These are phyloP conservation scores for Bradypus variegatus DNA, from an alignment of 2,797 vertebrate species.

Conservation along the genomic window DNA sequence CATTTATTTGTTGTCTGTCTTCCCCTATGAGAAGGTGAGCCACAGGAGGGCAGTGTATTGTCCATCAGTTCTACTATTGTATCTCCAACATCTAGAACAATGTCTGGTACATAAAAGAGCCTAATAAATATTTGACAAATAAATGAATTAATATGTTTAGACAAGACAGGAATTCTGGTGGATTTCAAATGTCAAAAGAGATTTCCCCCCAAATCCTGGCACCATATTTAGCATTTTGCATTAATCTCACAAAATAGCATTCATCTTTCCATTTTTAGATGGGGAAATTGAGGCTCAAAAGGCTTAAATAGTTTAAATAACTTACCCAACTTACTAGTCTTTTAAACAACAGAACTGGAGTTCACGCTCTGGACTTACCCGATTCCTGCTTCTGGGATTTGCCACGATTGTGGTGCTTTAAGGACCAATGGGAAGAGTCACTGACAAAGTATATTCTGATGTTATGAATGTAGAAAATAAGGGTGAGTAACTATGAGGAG, in stretches of 20 bases:
- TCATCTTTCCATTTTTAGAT: background rate
- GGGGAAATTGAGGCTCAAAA: background rate
- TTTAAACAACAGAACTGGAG: background rate
- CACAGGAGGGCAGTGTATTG: no score
- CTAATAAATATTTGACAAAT: background rate
- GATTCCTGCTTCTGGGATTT: background rate
- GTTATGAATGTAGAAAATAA: background rate
- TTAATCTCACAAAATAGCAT: background rate
- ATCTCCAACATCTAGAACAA: background rate
- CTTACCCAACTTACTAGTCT: background rate
- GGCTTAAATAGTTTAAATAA: background rate
- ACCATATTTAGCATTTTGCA: background rate
- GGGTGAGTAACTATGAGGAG: background rate
- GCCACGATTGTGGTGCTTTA: background rate
- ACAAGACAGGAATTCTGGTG: background rate
- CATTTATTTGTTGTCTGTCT: background rate
- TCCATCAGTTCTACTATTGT: background rate
- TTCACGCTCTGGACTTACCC: background rate
- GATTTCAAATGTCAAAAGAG: slow-evolving; percentile 17
- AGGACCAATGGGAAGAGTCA: background rate
- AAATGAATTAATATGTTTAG: background rate
- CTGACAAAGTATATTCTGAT: background rate
- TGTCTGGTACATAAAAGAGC: background rate
- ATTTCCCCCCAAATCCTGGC: background rate
- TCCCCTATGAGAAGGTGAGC: background rate